Evolutionary conservation across 2,888 invertebrate genomes (phyloP).

Genomic region (Calameuta filiformis): DNA sequence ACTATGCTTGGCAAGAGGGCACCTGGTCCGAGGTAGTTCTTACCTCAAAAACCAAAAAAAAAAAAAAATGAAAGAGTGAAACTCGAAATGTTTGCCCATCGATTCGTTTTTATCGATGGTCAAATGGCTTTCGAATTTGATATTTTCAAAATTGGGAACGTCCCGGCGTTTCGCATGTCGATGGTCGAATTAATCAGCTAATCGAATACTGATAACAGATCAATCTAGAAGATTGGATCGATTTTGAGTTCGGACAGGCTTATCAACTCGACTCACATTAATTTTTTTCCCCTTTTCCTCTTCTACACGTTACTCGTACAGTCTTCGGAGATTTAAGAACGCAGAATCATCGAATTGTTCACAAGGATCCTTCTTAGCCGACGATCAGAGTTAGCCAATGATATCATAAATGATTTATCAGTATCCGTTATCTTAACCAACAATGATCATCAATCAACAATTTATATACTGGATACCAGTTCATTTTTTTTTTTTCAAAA

Average conservation of each 20-base stretch:
- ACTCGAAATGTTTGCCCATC: constrained; percentile 1
- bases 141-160: not conserved
- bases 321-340: not conserved
- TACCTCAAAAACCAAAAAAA: not conserved
- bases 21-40: constrained; percentile 72
- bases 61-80: constrained; percentile 3
- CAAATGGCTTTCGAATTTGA: not conserved
- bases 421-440: not conserved
- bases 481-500: not conserved
- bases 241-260: not conserved
- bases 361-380: not conserved
- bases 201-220: not conserved
- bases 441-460: not conserved
- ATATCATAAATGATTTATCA: not conserved
- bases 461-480: not conserved
- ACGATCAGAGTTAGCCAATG: constrained; percentile 14
- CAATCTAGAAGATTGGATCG: not conserved
- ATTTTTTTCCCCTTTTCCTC: not conserved
- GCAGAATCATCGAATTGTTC: not conserved
- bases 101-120: not conserved
- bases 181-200: not conserved
- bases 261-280: not conserved
- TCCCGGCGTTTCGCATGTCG: not conserved
- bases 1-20: constrained; percentile 69
- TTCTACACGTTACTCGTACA: not conserved